These are phyloP conservation scores for Philhelius pedissequus DNA, from an alignment of 2,888 invertebrate species.

Conservation along the genomic window DNA sequence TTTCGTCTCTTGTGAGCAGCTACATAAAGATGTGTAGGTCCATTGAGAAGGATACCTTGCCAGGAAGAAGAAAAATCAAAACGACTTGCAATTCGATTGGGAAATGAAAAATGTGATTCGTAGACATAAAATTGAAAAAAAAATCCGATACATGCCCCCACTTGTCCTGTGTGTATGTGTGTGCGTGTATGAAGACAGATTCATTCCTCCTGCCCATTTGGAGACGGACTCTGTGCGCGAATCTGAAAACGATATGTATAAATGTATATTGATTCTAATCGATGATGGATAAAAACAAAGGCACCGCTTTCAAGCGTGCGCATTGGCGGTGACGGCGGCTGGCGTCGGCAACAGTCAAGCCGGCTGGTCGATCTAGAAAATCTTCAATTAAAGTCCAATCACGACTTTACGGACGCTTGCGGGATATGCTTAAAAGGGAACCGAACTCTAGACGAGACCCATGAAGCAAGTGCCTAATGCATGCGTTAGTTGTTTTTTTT, in stretches of 20 bases:
- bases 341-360: not conserved
- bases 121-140: conserved; percentile 47
- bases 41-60: too few relatives aligned
- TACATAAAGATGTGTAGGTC: too few relatives aligned
- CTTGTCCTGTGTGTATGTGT: conserved; percentile 8
- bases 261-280: conserved; percentile 66
- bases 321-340: not conserved
- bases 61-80: not conserved
- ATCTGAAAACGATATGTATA: conserved; percentile 7
- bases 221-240: conserved; percentile 1
- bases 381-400: conserved; percentile 68
- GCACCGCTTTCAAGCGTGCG: conserved; percentile 61
- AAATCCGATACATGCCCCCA: conserved; percentile 51
- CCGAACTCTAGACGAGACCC: not conserved
- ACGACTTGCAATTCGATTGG: conserved; percentile 22
- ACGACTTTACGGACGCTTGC: conserved; percentile 64
- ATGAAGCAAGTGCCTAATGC: conserved; percentile 62
- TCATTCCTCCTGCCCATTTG: not conserved
- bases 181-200: not conserved
- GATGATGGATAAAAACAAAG: conserved; percentile 67
- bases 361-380: conserved; percentile 57
- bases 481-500: conserved; percentile 41
- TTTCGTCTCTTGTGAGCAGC: too few relatives aligned
- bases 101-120: conserved; percentile 53
- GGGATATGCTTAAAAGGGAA: conserved; percentile 50